phyloP scores from a whole-genome alignment of 2,888 invertebrate species.

The Balanococcus diminutus region DNA sequence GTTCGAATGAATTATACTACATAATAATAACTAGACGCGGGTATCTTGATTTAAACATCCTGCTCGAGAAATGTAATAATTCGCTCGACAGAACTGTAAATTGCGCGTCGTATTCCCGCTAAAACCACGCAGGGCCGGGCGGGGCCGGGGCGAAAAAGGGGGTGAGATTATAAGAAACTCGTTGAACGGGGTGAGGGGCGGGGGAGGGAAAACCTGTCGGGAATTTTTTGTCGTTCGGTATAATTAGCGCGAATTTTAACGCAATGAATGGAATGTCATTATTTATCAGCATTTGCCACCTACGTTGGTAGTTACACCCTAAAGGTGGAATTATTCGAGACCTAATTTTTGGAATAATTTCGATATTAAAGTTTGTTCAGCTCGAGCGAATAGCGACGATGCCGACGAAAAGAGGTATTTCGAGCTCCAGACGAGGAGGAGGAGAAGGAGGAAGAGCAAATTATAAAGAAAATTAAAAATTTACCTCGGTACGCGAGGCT shows the following conservation, averaged over 20 bases:
- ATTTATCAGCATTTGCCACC: not conserved
- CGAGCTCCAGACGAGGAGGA: not conserved
- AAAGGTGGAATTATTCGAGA: not conserved
- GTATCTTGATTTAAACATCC: no score
- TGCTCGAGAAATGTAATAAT: no score
- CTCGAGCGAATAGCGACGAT: not conserved
- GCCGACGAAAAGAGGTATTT: not conserved
- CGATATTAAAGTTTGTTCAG: slow-evolving; percentile 20
- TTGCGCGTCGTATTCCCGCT: no score
- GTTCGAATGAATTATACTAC: no score
- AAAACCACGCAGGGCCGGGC: no score
- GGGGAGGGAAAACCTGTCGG: not conserved
- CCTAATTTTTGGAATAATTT: slow-evolving; percentile 20
- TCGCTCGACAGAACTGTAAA: no score
- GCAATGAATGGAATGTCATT: slow-evolving; percentile 3
- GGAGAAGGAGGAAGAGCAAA: not conserved
- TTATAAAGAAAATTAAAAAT: not conserved
- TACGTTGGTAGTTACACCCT: not conserved
- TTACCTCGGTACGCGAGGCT: not conserved
- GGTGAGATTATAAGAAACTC: no score
- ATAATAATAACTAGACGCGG: no score
- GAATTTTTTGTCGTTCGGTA: not conserved
- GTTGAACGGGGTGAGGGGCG: no score
- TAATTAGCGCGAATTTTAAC: slow-evolving; percentile 15
- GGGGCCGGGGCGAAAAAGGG: no score